A percentile compares a stretch with the other conserved stretches of the same genome.
Evolutionary conservation across 2,797 vertebrate genomes (phyloP).

Genomic region (Pangasius macronema): DNA sequence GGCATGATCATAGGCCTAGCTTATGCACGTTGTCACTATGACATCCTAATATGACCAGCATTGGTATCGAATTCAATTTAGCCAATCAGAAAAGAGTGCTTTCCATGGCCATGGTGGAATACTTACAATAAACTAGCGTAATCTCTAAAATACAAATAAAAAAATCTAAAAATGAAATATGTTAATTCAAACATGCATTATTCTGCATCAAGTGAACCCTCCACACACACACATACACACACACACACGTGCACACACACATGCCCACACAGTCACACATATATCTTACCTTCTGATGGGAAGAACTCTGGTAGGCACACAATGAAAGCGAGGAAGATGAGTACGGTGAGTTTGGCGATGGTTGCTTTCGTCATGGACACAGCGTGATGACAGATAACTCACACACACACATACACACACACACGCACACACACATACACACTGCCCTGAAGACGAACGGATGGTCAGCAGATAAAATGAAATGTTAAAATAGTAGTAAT

Average conservation of each 20-base stretch:
- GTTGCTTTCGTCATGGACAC: slow-evolving; percentile 73
- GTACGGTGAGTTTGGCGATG: slow-evolving; percentile 77
- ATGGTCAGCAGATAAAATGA: background rate
- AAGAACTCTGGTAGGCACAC: slow-evolving; percentile 89
- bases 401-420: background rate
- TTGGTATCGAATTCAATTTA: background rate
- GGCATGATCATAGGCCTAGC: background rate
- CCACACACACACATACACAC: slow-evolving; percentile 14
- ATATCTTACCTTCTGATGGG: slow-evolving; percentile 52
- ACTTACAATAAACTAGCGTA: background rate
- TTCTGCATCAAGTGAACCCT: background rate
- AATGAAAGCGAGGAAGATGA: slow-evolving; percentile 79
- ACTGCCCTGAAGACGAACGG: background rate
- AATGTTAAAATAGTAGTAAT: no score
- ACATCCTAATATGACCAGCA: background rate
- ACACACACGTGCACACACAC: slow-evolving; percentile 25
- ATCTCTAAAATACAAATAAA: no score
- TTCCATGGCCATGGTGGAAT: background rate
- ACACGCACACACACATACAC: background rate
- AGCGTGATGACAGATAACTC: slow-evolving; percentile 47
- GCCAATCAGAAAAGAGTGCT: background rate
- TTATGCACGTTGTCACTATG: background rate
- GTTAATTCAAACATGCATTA: background rate
- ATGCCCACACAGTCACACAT: slow-evolving; percentile 7
- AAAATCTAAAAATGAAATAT: background rate